Base-by-base conservation (phyloP, 2,113 vertebrate species). In the Hiodon tergisus region DNA sequence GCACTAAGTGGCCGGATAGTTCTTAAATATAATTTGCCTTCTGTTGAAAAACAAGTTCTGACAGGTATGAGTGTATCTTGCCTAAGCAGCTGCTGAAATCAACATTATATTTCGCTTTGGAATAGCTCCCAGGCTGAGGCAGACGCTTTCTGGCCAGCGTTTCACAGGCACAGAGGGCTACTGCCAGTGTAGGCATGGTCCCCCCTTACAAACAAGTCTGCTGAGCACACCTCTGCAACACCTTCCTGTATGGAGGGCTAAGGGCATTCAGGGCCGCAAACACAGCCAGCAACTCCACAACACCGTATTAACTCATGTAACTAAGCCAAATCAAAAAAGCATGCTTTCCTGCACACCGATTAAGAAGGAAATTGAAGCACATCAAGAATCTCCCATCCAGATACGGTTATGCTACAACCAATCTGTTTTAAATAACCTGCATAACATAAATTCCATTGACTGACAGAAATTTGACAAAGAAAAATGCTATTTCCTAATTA, bases 31-130 rank as follows among this genome's bases (percentile, higher is more conserved):
- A 74, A 74, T 74, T 75, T 71, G 63, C 63, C 68, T 65, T 72
- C 70, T 81, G 77, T 65, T 59, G 74, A 76, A 74, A 78, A 81
- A 74, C 66, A 58, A 68, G 78, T 77, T 47, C 67, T 77, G 77
- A 81, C 77, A 74, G 74, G 53, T 78, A 69, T 81, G 66, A 77
- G 72, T 61, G 79, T 81, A 87, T 87, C 84, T 79, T 80, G 73
- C 80, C 76, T 84, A 83, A 86, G 87, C 85, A 86, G 87, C 85
- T 85, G 82, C 79, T 83, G 81, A 77, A 78, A 79, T 79, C 72
- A 77, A 72, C 72, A 60, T 75, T 81, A 71, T 67, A 71, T 72
- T 69, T 75, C 55, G 72, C 68, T n/a, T 59, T 87, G 82, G 83
- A 83, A 78, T 72, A 81, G n/a, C 76, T 84, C 82, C 80, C 81